Conservation (phyloP, 2,888 invertebrate species). For the Leptinotarsa haldemani region DNA sequence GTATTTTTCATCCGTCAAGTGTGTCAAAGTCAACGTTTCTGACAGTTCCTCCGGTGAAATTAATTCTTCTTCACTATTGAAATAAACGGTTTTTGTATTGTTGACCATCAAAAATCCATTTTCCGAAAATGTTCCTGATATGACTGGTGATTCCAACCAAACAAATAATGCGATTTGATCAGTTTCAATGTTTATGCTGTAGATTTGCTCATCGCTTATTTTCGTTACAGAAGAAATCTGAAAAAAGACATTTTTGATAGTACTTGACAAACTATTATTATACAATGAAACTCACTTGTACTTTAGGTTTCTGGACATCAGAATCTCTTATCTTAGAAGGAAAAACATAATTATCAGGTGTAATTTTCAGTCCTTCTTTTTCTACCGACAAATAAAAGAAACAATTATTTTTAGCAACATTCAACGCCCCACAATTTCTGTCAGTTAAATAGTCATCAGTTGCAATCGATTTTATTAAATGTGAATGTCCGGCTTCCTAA, state of each 20-base stretch:
- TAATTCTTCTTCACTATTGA: conserved; percentile 50
- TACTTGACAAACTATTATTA: not conserved
- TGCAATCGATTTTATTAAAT: conserved; percentile 45
- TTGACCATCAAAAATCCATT: conserved; percentile 74
- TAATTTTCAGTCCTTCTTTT: conserved; percentile 61
- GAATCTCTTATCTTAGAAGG: conserved; percentile 71
- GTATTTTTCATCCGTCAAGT: conserved; percentile 48
- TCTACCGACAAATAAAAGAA: conserved; percentile 68
- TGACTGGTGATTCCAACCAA: conserved; percentile 71
- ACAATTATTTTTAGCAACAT: conserved; percentile 61
- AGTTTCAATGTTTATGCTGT: conserved; percentile 63
- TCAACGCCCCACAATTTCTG: conserved; percentile 58
- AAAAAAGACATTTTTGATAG: conserved; percentile 28
- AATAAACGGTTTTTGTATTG: conserved; percentile 51
- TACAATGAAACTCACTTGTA: conserved; percentile 66
- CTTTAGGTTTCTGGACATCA: conserved; percentile 67
- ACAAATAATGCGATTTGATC: conserved; percentile 75
- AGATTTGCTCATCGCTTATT: conserved; percentile 48
- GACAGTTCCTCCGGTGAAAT: conserved; percentile 49
- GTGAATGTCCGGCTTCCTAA: conserved; percentile 50
- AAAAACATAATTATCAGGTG: conserved; percentile 77
- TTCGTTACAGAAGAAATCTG: conserved; percentile 51
- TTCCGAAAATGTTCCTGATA: conserved; percentile 76
- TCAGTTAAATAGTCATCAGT: conserved; percentile 58
- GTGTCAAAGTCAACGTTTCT: conserved; percentile 55